phyloP scores from a whole-genome alignment of 2,888 invertebrate species.

The Parelbella ahira region DNA sequence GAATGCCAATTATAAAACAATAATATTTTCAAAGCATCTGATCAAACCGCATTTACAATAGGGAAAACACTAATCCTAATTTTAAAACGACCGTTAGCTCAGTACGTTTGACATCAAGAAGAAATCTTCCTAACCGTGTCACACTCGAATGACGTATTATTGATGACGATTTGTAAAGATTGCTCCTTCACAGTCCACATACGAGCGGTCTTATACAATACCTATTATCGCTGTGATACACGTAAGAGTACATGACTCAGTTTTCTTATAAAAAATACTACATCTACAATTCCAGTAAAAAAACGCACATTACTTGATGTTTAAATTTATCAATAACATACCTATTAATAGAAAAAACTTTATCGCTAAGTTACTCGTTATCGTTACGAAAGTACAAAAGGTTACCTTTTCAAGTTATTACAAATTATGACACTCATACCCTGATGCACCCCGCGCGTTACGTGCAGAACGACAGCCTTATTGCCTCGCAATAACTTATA shows the following conservation, averaged over 20 bases:
- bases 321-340: slow-evolving; percentile 66
- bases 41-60: slow-evolving; percentile 59
- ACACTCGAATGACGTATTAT: slow-evolving; percentile 18
- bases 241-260: slow-evolving; percentile 62
- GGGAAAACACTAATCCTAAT: slow-evolving; percentile 45
- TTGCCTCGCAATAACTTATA: slow-evolving; percentile 75
- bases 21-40: slow-evolving; percentile 57
- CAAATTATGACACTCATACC: slow-evolving; percentile 80
- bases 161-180: slow-evolving; percentile 41
- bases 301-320: slow-evolving; percentile 71
- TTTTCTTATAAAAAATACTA: slow-evolving; percentile 76
- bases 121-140: slow-evolving; percentile 41
- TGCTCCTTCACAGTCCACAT: slow-evolving; percentile 50
- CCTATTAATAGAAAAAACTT: slow-evolving; percentile 71
- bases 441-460: slow-evolving; percentile 79
- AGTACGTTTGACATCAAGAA: slow-evolving; percentile 39
- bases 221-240: slow-evolving; percentile 80
- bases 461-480: slow-evolving; percentile 65
- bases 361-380: slow-evolving; percentile 71
- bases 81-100: slow-evolving; percentile 17
- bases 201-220: slow-evolving; percentile 57
- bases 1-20: slow-evolving; percentile 34
- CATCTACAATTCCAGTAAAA: slow-evolving; percentile 72
- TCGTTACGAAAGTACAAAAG: slow-evolving; percentile 76
- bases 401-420: slow-evolving; percentile 61